phyloP scores from a whole-genome alignment of 92 coral and sea anemone genomes.

The Nematostella vectensis region DNA sequence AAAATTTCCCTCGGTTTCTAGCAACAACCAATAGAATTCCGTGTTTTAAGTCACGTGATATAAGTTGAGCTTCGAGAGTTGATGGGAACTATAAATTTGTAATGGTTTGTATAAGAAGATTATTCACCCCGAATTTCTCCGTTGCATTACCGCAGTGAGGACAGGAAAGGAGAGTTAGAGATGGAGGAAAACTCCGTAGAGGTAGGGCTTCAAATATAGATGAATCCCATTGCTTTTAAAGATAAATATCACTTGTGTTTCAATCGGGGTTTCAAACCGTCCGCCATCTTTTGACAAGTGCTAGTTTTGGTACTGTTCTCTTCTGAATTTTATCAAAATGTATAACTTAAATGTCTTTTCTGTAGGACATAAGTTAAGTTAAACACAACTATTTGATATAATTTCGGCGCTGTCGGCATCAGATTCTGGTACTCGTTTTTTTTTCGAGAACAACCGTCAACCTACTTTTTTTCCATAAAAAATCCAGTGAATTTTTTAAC shows the following conservation, averaged over 20 bases:
- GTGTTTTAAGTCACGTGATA: constrained; percentile 35
- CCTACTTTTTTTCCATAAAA: no score
- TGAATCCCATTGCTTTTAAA: background rate
- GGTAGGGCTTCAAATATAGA: constrained; percentile 4
- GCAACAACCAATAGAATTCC: constrained; percentile 42
- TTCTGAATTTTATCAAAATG: no score
- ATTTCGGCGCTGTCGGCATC: no score
- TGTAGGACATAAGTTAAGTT: no score
- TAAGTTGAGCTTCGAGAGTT: constrained; percentile 49
- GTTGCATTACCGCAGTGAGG: background rate
- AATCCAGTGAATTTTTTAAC: no score
- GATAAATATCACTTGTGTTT: no score
- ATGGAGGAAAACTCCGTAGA: constrained; percentile 38
- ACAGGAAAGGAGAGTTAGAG: background rate
- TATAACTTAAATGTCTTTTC: no score
- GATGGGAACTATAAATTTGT: constrained; percentile 66
- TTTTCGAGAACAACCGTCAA: no score
- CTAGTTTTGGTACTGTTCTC: no score
- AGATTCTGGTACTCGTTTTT: no score
- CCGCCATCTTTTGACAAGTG: constrained; percentile 21
- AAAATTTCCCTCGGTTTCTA: constrained; percentile 58
- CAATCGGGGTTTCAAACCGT: no score
- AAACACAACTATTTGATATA: no score
- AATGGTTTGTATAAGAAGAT: constrained; percentile 41
- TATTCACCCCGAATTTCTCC: constrained; percentile 2